Evolutionary conservation across 2,113 vertebrate species (phyloP).

Genomic region (Mohoua ochrocephala): DNA sequence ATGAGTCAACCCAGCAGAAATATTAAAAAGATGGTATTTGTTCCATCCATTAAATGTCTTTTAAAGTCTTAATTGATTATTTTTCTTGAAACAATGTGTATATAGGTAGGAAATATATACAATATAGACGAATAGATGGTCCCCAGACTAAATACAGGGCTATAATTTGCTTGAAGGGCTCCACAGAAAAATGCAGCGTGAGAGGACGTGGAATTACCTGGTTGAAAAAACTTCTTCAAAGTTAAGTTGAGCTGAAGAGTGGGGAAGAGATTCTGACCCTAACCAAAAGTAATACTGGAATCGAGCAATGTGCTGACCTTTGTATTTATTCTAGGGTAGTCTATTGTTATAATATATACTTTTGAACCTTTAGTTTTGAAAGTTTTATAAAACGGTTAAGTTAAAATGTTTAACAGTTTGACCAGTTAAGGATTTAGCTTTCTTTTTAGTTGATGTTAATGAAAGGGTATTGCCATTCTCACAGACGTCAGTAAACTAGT

Average conservation of each 20-base stretch:
- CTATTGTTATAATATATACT: conserved; percentile 55
- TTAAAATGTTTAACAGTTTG: conserved; percentile 27
- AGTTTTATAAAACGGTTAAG: conserved; percentile 30
- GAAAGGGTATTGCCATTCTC: conserved; percentile 17
- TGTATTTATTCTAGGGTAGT: conserved; percentile 54
- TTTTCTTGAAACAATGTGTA: conserved; percentile 70
- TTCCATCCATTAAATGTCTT: conserved; percentile 44
- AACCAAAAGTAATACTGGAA: neutral
- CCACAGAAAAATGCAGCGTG: neutral
- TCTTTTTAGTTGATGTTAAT: conserved; percentile 1
- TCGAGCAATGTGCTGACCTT: conserved; percentile 4
- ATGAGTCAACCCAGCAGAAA: conserved; percentile 63
- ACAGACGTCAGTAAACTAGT: neutral
- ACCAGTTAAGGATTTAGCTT: conserved; percentile 36
- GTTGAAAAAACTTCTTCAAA: neutral
- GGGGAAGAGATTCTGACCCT: neutral
- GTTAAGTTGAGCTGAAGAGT: neutral
- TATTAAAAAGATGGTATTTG: conserved; percentile 47
- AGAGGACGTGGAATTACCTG: neutral
- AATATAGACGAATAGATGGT: conserved; percentile 47
- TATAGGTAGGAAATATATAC: conserved; percentile 52
- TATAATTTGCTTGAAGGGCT: neutral
- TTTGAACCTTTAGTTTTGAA: conserved; percentile 54
- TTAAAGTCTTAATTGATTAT: conserved; percentile 66
- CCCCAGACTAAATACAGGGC: conserved; percentile 37